phyloP scores from a whole-genome alignment of 2,797 vertebrate genomes.

The Clarias pachynema region DNA sequence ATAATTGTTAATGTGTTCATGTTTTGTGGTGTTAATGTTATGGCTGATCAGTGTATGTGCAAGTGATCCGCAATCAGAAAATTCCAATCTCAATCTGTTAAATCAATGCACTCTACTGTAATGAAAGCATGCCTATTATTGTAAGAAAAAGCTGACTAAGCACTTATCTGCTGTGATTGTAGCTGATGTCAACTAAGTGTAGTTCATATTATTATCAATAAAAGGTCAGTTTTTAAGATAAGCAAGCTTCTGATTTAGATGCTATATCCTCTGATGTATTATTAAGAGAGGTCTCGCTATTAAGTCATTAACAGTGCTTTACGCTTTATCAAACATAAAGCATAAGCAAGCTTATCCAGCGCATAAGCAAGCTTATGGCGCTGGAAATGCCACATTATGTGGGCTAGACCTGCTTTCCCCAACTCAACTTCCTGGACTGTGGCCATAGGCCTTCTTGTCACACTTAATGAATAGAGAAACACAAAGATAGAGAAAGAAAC shows the following conservation, averaged over 20 bases:
- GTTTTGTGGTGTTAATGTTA: too few relatives aligned
- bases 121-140: background rate
- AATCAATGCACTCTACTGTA: background rate
- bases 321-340: too few relatives aligned
- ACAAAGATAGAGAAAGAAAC: constrained; percentile 6
- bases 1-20: too few relatives aligned
- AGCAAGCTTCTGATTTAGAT: background rate
- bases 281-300: too few relatives aligned
- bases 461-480: background rate
- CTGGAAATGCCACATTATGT: constrained; percentile 31
- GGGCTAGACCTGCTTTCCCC: constrained; percentile 27
- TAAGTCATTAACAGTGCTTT: background rate
- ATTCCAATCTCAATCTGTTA: background rate
- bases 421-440: constrained; percentile 24
- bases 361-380: background rate
- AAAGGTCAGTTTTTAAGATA: background rate
- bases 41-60: too few relatives aligned
- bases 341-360: too few relatives aligned
- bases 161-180: background rate
- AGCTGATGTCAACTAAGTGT: background rate
- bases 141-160: background rate
- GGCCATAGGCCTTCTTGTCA: constrained; percentile 30
- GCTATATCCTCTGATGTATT: background rate
- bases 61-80: too few relatives aligned
- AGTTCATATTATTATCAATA: constrained; percentile 2